phyloP scores from a whole-genome alignment of 2,113 vertebrate species.

The Periophthalmus modestus region DNA sequence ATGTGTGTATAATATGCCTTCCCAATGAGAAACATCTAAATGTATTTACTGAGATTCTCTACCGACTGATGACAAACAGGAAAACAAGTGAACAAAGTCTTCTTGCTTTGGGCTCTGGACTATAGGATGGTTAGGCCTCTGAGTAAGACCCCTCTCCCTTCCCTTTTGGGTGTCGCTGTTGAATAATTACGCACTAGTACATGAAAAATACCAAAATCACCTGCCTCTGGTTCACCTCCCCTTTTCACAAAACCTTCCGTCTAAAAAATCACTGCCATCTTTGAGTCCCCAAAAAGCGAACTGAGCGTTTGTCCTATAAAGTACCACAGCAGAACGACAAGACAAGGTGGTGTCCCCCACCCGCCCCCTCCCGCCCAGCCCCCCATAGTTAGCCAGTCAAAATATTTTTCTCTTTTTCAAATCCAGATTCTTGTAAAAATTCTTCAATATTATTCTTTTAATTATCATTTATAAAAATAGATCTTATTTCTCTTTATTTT shows the following conservation, averaged over 20 bases:
- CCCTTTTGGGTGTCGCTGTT: conserved; percentile 91
- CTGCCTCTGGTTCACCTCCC: conserved; percentile 87
- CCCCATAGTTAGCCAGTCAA: conserved; percentile 99
- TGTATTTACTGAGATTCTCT: conserved; percentile 91
- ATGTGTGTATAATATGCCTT: conserved; percentile 75
- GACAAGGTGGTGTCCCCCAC: conserved; percentile 97
- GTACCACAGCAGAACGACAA: conserved; percentile 99
- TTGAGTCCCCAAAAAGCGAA: conserved; percentile 93
- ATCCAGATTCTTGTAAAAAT: conserved; percentile 99
- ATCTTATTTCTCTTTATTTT: conserved; percentile 95
- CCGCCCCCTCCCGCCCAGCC: conserved; percentile 75
- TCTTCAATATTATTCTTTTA: conserved; percentile 92
- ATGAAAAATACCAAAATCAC: conserved; percentile 99
- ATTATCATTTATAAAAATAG: conserved; percentile 99
- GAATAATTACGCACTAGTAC: conserved; percentile 92
- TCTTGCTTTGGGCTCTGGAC: conserved; percentile 99
- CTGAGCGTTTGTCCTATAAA: conserved; percentile 98
- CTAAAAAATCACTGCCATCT: conserved; percentile 98
- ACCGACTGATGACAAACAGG: conserved; percentile 92
- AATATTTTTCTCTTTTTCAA: conserved; percentile 99
- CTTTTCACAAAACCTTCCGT: conserved; percentile 88
- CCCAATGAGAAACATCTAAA: conserved; percentile 77
- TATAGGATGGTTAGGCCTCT: conserved; percentile 94
- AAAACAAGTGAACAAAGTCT: conserved; percentile 97
- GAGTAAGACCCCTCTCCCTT: conserved; percentile 91